Conservation (phyloP, 2,888 invertebrate species). For the Monopis laevigella region DNA sequence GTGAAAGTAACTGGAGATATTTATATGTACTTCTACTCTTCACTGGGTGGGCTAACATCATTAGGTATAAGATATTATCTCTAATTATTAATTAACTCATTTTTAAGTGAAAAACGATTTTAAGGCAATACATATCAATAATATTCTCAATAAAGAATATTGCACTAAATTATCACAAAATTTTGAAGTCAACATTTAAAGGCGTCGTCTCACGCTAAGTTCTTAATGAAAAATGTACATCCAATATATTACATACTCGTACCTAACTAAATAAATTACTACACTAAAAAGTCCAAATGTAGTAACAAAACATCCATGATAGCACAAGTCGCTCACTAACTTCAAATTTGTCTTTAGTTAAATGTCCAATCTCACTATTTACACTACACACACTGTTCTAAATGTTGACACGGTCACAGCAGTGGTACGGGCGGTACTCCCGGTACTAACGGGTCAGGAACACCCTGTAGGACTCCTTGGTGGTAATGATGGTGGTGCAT, state of each 20-base stretch:
- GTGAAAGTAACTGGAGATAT: background rate
- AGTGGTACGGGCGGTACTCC: conserved; percentile 56
- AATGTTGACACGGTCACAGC: conserved; percentile 51
- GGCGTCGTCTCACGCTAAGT: conserved; percentile 16
- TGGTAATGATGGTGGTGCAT: conserved; percentile 57
- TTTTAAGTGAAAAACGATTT: background rate
- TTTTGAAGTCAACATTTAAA: conserved; percentile 20
- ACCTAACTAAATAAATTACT: too few species aligned
- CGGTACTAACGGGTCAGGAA: conserved; percentile 58
- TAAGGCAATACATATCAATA: conserved; percentile 11
- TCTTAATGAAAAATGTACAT: background rate
- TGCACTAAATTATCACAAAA: conserved; percentile 50
- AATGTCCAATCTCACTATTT: conserved; percentile 1
- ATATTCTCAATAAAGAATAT: conserved; percentile 36
- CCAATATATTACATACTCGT: too few species aligned
- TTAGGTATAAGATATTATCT: background rate
- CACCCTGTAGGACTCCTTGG: conserved; percentile 59
- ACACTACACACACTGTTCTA: conserved; percentile 1
- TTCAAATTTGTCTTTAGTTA: too few species aligned
- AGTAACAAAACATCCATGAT: too few species aligned
- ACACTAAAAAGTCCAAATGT: too few species aligned
- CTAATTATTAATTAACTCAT: too few species aligned
- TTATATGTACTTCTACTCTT: background rate
- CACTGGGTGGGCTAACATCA: conserved; percentile 3
- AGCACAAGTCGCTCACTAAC: too few species aligned